Evolutionary conservation across 1,140 invertebrate species (phyloP), one percentile per base, ranked within the genome.

Genomic region (Zaprionus taronus): DNA sequence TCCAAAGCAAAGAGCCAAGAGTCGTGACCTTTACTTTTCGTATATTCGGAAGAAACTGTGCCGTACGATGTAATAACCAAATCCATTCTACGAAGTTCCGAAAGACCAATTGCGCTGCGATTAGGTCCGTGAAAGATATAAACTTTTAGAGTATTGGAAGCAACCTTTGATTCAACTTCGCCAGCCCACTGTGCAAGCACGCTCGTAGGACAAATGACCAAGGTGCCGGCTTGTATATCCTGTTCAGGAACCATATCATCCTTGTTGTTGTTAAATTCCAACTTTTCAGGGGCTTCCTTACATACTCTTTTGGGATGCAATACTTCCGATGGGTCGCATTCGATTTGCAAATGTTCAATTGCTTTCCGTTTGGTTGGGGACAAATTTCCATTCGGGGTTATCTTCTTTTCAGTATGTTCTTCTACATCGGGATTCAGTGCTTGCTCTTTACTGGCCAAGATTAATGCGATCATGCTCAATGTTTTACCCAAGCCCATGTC

Each of bases 391-490:
- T 7, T n/a, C 7, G 5, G 36, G 20, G 5, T 71, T 41, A 1
- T 74, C 75, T 4, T 79, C 80, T 24, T 78, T 26, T 26, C 24
- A 26, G 24, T 26, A 31, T 31, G 28, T 9, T 31, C 28, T 28
- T 69, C 64, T n/a, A 36, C n/a, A 1, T 49, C 24, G 0, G 17
- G 47, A n/a, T 36, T 38, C 5, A 47, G 17, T 4, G 41, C 38
- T 6, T 34, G 78, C 80, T 67, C 63, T 5, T 83, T 73, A 5
- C 81, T 77, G 56, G 93, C 93, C 9, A 96, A 79, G 5, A 97
- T 94, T 4, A 98, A 92, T 0, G 97, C 95, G 72, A 99, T 97
- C 95, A 98, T 97, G 0, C 97, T 97, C 1, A 99, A 92, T 0
- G 98, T 99, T 93, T 99, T 99, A 2, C 83, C 83, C n/a, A 86